A percentile compares a stretch with the other conserved stretches of the same genome.
Evolutionary conservation across 2,888 invertebrate species (phyloP).

Genomic region (Deilephila porcellus): DNA sequence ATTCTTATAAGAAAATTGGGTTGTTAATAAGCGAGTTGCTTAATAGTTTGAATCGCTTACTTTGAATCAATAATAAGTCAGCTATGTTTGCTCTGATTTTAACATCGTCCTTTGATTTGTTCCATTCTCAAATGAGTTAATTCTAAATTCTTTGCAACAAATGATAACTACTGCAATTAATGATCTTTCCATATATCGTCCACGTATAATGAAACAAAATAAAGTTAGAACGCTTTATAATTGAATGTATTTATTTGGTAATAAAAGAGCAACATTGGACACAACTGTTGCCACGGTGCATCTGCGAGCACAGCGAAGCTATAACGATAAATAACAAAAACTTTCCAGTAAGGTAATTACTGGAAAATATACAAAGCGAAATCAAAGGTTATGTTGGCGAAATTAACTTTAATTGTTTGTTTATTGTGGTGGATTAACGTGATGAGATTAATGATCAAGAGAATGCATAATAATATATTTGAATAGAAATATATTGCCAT

Average conservation of each 20-base stretch:
- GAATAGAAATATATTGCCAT: too few species aligned
- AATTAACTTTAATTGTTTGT: neutral
- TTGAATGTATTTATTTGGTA: neutral
- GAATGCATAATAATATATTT: too few species aligned
- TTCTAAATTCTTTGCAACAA: too few species aligned
- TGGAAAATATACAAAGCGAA: neutral
- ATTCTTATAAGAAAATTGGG: too few species aligned
- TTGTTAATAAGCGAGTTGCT: too few species aligned
- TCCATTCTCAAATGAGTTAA: too few species aligned
- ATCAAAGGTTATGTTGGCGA: neutral
- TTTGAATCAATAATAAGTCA: too few species aligned
- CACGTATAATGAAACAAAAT: neutral
- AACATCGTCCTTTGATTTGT: too few species aligned
- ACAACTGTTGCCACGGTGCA: conserved; percentile 19
- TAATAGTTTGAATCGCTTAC: too few species aligned
- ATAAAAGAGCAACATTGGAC: conserved; percentile 19
- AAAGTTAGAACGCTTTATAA: neutral
- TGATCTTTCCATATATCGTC: neutral
- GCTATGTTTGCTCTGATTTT: too few species aligned
- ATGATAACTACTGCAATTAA: neutral
- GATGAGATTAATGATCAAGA: neutral
- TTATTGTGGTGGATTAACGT: neutral
- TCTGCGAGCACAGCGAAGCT: neutral
- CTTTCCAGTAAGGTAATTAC: neutral
- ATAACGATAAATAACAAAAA: conserved; percentile 19